A percentile compares a stretch with the other conserved stretches of the same genome.
Conservation (phyloP, 2,113 vertebrate genomes). For the Anhinga anhinga region DNA sequence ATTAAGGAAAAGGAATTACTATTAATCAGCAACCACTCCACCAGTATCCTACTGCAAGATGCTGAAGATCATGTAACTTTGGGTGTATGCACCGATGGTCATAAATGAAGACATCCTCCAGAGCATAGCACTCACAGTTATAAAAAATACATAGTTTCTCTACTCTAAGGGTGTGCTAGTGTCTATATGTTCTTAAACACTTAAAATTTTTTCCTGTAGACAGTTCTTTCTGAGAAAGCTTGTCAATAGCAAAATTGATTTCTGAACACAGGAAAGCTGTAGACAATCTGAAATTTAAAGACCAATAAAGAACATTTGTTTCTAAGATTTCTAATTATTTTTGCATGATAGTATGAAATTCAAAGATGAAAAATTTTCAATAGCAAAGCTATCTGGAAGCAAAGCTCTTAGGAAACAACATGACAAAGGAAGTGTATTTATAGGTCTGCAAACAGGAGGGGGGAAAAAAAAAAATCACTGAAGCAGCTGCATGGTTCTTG, state of each 20-base stretch:
- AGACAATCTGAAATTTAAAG: neutral
- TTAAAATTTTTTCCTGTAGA: neutral
- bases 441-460: neutral
- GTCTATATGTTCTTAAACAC: neutral
- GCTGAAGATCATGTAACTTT: neutral
- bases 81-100: neutral
- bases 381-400: neutral
- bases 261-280: neutral
- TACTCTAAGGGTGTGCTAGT: neutral
- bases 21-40: neutral
- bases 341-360: neutral
- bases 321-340: neutral
- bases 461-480: neutral
- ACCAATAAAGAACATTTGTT: neutral
- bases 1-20: neutral
- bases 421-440: conserved; percentile 46
- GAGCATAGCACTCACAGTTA: neutral
- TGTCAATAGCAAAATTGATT: neutral
- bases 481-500: conserved; percentile 21
- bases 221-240: neutral
- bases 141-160: neutral
- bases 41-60: neutral
- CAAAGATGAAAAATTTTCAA: neutral
- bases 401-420: conserved; percentile 29
- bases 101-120: neutral